Base-by-base conservation (phyloP, 1,140 invertebrate species). In the Sinonovacula constricta region DNA sequence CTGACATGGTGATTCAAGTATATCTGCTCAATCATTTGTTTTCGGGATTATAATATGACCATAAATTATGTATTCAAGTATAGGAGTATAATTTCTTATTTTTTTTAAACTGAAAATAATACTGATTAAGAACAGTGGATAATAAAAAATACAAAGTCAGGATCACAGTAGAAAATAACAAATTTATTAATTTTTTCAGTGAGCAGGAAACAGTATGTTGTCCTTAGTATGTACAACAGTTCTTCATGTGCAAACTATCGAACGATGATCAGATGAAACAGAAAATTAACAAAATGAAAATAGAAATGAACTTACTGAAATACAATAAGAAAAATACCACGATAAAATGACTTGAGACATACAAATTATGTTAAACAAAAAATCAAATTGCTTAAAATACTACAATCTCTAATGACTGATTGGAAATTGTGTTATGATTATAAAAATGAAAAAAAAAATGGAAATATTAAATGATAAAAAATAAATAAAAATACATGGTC, bases 111-210 rank as follows among this genome's bases (percentile, higher is more conserved):
- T n/a, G n/a, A n/a, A n/a, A n/a, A n/a, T n/a, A n/a, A n/a, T n/a
- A 49, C 39, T 49, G 39, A 49, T 10, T 18, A 10, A 10, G 7
- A 10, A 10, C 39, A 49, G 18, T 18, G 7, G 18, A 18, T 10
- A 49, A 49, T 49, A 49, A 49, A 49, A 49, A 10, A 49, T 49
- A 18, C 7, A 10, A 7, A 7, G 18, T 10, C 18, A 18, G 39
- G 7, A 10, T 49, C 18, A 49, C 24, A 30, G 63, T 68, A 68
- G 66, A 68, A 68, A 68, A 68, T 68, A 68, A 68, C 66, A 68
- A 68, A 63, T 63, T 63, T 62, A 54, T 68, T 54, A 54, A 54
- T 56, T 28, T 56, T 34, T 4, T 68, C 51, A 68, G 66, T 68
- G 66, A 68, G 66, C 66, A 68, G n/a, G 66, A 56, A 54, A 68